phyloP scores from a whole-genome alignment of 92 coral and sea anemone genomes.

The Parazoanthus swiftii region DNA sequence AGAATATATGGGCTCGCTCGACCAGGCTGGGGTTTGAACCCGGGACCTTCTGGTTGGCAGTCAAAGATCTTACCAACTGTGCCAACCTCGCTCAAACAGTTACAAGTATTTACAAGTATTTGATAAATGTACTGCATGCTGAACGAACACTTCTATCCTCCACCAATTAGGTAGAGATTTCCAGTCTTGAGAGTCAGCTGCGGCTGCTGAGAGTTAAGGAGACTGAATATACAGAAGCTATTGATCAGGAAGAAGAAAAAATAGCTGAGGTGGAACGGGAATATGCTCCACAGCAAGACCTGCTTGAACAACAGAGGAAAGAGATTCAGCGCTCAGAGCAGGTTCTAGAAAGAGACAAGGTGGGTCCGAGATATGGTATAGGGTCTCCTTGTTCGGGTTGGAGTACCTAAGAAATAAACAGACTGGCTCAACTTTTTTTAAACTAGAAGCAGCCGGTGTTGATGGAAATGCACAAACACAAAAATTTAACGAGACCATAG shows the following conservation, averaged over 20 bases:
- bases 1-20: too few relatives aligned
- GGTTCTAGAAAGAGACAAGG: conserved; percentile 61
- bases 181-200: conserved; percentile 67
- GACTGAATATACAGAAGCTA: conserved; percentile 47
- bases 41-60: too few relatives aligned
- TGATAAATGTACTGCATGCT: neutral
- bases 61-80: too few relatives aligned
- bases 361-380: conserved; percentile 21
- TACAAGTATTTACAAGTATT: neutral
- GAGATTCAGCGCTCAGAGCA: conserved; percentile 51
- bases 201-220: conserved; percentile 53
- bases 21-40: too few relatives aligned
- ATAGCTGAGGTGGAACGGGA: conserved; percentile 62
- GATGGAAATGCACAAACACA: neutral
- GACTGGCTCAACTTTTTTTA: neutral
- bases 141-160: neutral
- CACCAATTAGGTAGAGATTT: conserved; percentile 63
- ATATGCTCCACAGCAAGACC: conserved; percentile 61
- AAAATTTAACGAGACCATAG: neutral
- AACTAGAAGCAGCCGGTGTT: neutral
- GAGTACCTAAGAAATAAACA: neutral
- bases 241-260: conserved; percentile 62
- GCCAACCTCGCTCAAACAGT: too few relatives aligned
- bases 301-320: conserved; percentile 57
- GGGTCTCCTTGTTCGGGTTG: neutral